phyloP scores from a whole-genome alignment of 2,797 vertebrate genomes.

The Avahi laniger region DNA sequence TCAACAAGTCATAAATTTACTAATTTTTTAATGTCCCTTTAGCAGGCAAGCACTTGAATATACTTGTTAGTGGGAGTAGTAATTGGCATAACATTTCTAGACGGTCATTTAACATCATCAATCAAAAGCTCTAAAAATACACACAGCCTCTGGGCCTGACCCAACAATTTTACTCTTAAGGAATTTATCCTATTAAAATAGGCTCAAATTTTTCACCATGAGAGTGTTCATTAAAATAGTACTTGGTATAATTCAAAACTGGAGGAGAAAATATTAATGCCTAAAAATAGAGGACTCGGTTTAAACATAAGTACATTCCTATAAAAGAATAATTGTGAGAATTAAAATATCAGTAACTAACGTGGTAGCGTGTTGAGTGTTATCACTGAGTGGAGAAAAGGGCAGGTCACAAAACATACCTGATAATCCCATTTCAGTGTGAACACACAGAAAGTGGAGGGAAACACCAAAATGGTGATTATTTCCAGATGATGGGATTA shows the following conservation, averaged over 20 bases:
- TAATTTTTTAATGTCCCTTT: not conserved
- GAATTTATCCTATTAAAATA: conserved; percentile 17
- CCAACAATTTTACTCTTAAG: not conserved
- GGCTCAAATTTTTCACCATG: conserved; percentile 8
- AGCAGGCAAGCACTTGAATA: not conserved
- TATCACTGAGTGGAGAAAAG: not conserved
- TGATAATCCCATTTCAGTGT: not conserved
- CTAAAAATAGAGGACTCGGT: not conserved
- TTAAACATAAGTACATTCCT: not conserved
- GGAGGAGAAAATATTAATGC: not conserved
- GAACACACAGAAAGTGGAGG: not conserved
- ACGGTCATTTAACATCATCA: not conserved
- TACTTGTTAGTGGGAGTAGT: not conserved
- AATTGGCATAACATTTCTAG: not conserved
- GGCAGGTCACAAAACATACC: not conserved
- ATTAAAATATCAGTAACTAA: not conserved
- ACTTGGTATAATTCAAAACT: not conserved
- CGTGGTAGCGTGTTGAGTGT: not conserved
- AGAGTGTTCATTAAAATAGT: conserved; percentile 4
- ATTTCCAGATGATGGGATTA: not conserved
- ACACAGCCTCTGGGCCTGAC: not conserved
- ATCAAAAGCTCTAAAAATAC: conserved; percentile 10
- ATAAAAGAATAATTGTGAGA: not conserved
- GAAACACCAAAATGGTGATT: not conserved
- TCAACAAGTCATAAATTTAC: not conserved